Percentiles rank a stretch among this genome's conserved stretches.
Evolutionary conservation across 2,797 vertebrate species (phyloP).

Genomic region (Toxotes lorentzi): DNA sequence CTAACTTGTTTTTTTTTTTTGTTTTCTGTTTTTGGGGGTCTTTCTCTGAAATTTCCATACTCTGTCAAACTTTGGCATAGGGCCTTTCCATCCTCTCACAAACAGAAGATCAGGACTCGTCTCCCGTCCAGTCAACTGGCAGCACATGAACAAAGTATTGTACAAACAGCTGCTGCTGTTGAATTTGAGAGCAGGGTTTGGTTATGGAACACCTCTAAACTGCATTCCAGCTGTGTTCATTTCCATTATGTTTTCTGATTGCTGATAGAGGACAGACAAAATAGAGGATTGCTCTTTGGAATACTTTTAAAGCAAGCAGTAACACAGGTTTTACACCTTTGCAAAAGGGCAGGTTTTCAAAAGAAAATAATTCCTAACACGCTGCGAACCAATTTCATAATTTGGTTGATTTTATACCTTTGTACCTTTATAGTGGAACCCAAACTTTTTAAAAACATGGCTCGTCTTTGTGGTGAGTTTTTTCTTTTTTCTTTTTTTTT

Average conservation of each 20-base stretch:
- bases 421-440: neutral
- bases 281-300: neutral
- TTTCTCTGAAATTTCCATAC: conserved; percentile 51
- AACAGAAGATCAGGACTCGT: conserved; percentile 17
- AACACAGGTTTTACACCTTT: conserved; percentile 2
- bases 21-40: neutral
- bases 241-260: conserved; percentile 29
- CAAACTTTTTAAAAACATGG: neutral
- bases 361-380: neutral
- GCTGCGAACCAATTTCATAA: neutral
- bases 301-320: conserved; percentile 1
- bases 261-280: conserved; percentile 20
- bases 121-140: conserved; percentile 37
- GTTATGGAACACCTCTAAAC: conserved; percentile 23
- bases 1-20: conserved; percentile 14
- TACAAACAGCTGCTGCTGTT: conserved; percentile 41
- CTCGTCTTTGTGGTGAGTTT: neutral
- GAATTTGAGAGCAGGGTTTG: conserved; percentile 32
- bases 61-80: conserved; percentile 53
- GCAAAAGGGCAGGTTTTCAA: too few species aligned
- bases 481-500: too few species aligned
- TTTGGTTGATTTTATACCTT: neutral
- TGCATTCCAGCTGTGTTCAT: conserved; percentile 23
- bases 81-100: conserved; percentile 59
- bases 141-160: conserved; percentile 33